A percentile compares a stretch with the other conserved stretches of the same genome.
These are phyloP conservation scores for Ceyx erithaca DNA, from an alignment of 2,797 vertebrate genomes.

Conservation along the genomic window DNA sequence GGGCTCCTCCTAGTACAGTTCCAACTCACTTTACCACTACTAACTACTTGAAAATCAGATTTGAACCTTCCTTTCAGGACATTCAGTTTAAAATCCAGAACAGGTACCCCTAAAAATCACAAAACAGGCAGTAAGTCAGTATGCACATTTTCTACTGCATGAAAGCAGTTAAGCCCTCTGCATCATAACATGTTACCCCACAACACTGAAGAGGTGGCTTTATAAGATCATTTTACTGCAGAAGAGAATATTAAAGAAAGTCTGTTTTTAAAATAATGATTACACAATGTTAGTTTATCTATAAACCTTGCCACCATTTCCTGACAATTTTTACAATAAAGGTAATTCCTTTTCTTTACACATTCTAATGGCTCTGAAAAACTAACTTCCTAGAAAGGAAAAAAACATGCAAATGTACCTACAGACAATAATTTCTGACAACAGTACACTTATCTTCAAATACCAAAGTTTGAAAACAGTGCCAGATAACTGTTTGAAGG, in stretches of 20 bases:
- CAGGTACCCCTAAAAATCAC: background rate
- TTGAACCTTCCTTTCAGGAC: slow-evolving; percentile 9
- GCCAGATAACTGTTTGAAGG: background rate
- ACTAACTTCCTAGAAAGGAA: background rate
- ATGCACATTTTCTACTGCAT: background rate
- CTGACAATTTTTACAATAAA: background rate
- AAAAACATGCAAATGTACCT: background rate
- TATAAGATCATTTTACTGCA: background rate
- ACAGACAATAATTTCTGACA: background rate
- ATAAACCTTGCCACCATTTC: background rate
- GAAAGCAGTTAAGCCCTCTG: background rate
- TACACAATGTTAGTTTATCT: background rate
- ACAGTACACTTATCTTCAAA: background rate
- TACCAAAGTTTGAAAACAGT: background rate
- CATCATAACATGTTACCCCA: background rate
- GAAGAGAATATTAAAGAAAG: background rate
- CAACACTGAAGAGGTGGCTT: background rate
- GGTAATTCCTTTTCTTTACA: background rate
- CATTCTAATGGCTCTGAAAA: background rate
- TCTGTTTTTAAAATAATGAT: background rate
- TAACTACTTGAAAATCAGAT: background rate
- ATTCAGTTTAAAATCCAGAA: slow-evolving; percentile 7
- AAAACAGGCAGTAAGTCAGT: background rate
- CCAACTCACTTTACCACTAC: background rate
- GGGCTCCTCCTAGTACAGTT: background rate